These are phyloP conservation scores for Myiopsitta monachus DNA, from an alignment of 2,113 vertebrate species.

Conservation along the genomic window DNA sequence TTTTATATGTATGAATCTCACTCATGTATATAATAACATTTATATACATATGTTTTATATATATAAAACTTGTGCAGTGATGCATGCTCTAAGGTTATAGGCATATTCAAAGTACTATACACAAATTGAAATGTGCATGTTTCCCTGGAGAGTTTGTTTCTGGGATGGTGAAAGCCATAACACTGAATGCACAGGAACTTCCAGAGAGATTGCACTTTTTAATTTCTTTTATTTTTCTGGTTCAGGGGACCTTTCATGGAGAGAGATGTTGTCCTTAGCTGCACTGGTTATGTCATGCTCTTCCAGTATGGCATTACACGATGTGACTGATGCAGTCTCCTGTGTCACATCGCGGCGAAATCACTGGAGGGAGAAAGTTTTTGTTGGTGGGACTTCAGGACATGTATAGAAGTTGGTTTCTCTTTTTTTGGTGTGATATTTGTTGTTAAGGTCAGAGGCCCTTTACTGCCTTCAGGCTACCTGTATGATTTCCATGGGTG, in stretches of 20 bases:
- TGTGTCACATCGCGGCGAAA: slow-evolving; percentile 58
- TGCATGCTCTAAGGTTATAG: neutral
- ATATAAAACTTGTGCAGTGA: neutral
- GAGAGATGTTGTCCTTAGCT: slow-evolving; percentile 51
- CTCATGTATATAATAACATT: neutral
- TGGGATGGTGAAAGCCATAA: neutral
- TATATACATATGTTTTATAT: neutral
- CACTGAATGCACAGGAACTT: neutral
- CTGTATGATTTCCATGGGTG: neutral
- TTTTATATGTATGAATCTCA: neutral
- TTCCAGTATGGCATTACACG: slow-evolving; percentile 43
- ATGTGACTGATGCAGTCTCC: slow-evolving; percentile 70
- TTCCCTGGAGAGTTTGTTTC: neutral
- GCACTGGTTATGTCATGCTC: slow-evolving; percentile 69
- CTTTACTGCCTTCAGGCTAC: neutral
- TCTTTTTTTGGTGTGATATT: neutral
- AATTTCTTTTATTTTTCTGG: fast-evolving
- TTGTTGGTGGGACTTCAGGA: neutral
- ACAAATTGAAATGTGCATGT: neutral
- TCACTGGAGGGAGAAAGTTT: slow-evolving; percentile 42
- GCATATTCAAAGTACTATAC: neutral
- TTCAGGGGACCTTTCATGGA: slow-evolving; percentile 2
- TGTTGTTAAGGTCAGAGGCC: neutral
- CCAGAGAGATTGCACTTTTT: neutral
- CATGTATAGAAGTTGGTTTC: neutral